Base-by-base conservation (phyloP, 1,140 invertebrate species). In the Gonioctena quinquepunctata region DNA sequence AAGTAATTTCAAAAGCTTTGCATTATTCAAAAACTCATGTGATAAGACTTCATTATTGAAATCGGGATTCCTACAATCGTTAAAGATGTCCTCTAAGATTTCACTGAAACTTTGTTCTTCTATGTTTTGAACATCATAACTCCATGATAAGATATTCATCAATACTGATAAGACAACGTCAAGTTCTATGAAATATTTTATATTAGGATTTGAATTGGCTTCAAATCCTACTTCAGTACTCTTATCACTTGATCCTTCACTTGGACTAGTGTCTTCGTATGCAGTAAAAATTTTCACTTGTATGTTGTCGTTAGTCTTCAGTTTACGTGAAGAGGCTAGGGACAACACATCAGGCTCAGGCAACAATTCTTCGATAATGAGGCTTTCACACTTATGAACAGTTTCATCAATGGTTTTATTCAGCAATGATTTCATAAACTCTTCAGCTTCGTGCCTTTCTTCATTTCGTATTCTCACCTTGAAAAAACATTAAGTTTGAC, bases 21-120 rank as follows among this genome's bases (percentile, higher is more conserved):
- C 33, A 54, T 54, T 49, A 42, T 79, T 78, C 19, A 80, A 68
- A 71, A 78, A 78, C 22, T 79, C 68, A 59, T 79, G 77, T 2
- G 71, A 66, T 16, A 81, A 70, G 7, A 81, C 79, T 7, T 66
- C 61, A 42, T 68, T 56, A 23, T 79, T 74, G 59, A 80, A 79
- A 13, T 71, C 25, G 5, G 64, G 52, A 61, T 75, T 76, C 49
- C 23, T 63, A 50, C 69, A 68, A 5, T 60, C 42, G 22, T 75
- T 64, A 42, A 73, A 79, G 42, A 77, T 69, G 26, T 69, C 19
- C 23, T 71, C 73, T 0, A 76, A 61, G 13, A 49, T 52, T 28
- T 80, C 74, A 8, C 68, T 66, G 33, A 80, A 77, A 49, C 69
- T 80, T 23, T 70, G 23, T 59, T 76, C 75, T 22, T 73, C 74